Conservation (phyloP, 2,113 vertebrate species). For the Datnioides undecimradiatus region DNA sequence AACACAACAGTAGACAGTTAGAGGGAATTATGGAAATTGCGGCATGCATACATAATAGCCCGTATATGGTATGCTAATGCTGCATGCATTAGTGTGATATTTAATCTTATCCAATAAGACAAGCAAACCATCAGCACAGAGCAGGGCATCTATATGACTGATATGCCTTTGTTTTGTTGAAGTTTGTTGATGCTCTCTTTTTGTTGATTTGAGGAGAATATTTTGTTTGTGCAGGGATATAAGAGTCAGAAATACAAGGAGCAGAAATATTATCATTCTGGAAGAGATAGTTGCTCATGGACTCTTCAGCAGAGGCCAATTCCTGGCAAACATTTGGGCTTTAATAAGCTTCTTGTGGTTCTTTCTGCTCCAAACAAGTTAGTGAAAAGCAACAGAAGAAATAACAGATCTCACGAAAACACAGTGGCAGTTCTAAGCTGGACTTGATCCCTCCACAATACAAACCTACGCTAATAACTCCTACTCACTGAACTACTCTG, state of each 20-base stretch:
- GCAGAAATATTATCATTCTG: neutral
- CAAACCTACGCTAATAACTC: constrained; percentile 32
- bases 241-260: neutral
- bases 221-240: neutral
- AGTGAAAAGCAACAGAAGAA: neutral
- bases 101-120: constrained; percentile 15
- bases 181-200: neutral
- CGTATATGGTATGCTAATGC: constrained; percentile 28
- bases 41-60: constrained; percentile 42
- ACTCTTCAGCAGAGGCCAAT: neutral
- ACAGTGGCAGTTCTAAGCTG: constrained; percentile 4
- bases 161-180: constrained; percentile 13
- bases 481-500: constrained; percentile 29
- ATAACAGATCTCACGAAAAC: constrained; percentile 8
- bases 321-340: constrained; percentile 1
- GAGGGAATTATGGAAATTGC: constrained; percentile 55
- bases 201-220: neutral
- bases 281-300: neutral
- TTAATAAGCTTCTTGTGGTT: constrained; percentile 6
- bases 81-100: constrained; percentile 10
- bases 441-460: constrained; percentile 34
- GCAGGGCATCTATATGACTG: neutral
- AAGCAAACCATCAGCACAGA: constrained; percentile 16
- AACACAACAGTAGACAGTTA: constrained; percentile 46
- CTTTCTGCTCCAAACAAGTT: constrained; percentile 8